Base-by-base conservation (phyloP, 2,113 vertebrate genomes). In the Psammodynastes pulverulentus region DNA sequence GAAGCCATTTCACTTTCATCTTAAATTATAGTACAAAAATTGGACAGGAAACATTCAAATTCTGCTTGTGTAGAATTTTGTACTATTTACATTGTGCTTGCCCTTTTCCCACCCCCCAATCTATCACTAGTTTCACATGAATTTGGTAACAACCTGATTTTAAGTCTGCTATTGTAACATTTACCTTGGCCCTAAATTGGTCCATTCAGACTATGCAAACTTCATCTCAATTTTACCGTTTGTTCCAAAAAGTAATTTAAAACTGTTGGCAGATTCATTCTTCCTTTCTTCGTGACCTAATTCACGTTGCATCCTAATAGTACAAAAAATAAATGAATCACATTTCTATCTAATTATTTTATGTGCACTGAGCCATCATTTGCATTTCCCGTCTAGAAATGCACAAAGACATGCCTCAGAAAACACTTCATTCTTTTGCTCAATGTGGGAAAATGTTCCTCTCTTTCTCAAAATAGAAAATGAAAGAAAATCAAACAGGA, bases 271-370 rank as follows among this genome's bases (percentile, higher is more conserved):
- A 94, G 89, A 91, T 39, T 91, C 91, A 94, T 85, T 95, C 88
- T 90, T 95, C 94, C 93, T 91, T 95, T 94, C 62, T 8, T 46
- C 54, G 54, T 88, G 53, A 79, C 23, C 62, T 96, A 96, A 96
- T 97, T 97, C 93, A 97, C 94, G 92, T 94, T 93, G 86, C 94
- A 96, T 96, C 86, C 79, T 95, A 95, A 96, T 86, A 94, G 93
- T 86, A 84, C 90, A 92, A 90, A 67, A 90, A 94, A 67, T 15
- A 92, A 84, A 93, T 56, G 53, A 93, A 94, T 84, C 91, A 54
- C 67, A 90, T 58, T 87, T 94, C 62, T 94, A 88, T 92, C 90
- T 94, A 90, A 72, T 54, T 90, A 93, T 0, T 0, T 84, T 62
- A 29, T 39, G 26, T n/a, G 84, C 19, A 93, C 92, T 1, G 58